These are phyloP conservation scores for Aleiodes alternator DNA, from an alignment of 2,888 invertebrate genomes.

Conservation along the genomic window DNA sequence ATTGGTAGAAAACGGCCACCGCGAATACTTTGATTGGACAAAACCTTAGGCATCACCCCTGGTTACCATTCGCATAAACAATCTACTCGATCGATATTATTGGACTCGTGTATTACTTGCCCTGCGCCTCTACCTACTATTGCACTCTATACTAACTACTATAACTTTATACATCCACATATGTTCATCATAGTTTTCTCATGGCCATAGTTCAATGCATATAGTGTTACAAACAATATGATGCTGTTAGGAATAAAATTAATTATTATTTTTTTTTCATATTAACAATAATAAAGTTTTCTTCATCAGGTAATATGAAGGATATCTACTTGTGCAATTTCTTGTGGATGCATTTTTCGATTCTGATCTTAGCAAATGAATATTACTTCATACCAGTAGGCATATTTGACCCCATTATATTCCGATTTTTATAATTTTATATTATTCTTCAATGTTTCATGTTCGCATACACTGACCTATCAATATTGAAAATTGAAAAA, in stretches of 20 bases:
- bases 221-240: neutral
- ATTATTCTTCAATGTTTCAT: neutral
- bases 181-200: neutral
- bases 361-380: no score
- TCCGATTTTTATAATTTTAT: no score
- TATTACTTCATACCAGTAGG: no score
- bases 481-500: no score
- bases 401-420: no score
- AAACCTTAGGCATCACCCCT: constrained; percentile 66
- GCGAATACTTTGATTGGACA: constrained; percentile 70
- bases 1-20: constrained; percentile 71
- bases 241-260: neutral
- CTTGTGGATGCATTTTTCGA: no score
- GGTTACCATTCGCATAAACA: constrained; percentile 75
- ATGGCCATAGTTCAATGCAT: no score
- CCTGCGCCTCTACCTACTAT: constrained; percentile 32
- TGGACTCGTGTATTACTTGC: constrained; percentile 59
- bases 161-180: constrained; percentile 16
- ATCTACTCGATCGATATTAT: constrained; percentile 71
- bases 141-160: constrained; percentile 19
- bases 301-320: neutral
- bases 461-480: no score
- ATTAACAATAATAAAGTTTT: neutral
- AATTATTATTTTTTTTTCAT: neutral
- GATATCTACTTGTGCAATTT: no score